Conservation (phyloP, 2,888 invertebrate species). For the Noctua janthina region DNA sequence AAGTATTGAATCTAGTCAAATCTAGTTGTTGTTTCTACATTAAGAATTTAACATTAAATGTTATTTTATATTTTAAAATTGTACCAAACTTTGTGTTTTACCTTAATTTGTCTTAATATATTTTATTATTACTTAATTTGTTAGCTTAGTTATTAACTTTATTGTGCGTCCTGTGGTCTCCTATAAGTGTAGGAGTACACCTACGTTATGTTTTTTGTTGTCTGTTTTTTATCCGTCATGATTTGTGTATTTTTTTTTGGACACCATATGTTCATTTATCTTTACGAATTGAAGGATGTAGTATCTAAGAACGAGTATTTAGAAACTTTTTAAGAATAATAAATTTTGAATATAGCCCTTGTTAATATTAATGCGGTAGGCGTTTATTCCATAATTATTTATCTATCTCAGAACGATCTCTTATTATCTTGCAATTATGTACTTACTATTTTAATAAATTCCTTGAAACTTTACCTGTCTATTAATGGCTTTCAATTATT, state of each 20-base stretch:
- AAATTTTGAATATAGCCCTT: neutral
- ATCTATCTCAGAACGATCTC: neutral
- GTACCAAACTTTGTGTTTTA: neutral
- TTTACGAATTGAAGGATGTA: neutral
- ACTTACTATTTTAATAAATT: constrained; percentile 4
- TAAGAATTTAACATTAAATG: neutral
- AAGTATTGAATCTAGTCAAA: neutral
- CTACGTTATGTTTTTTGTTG: no score
- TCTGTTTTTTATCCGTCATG: no score
- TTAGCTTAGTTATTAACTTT: neutral
- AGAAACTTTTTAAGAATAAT: neutral
- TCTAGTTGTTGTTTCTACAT: neutral
- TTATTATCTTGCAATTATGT: neutral
- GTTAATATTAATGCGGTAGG: neutral
- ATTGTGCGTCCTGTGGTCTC: no score
- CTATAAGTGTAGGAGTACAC: no score
- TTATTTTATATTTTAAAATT: neutral
- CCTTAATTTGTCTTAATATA: neutral
- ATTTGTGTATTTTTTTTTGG: neutral
- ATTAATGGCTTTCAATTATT: neutral
- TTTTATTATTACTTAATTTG: neutral
- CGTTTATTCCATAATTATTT: neutral
- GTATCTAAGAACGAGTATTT: neutral
- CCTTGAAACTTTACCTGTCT: neutral
- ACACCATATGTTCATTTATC: neutral